These are phyloP conservation scores for Lepidurus packardi DNA, from an alignment of 1,140 invertebrate genomes.

Conservation along the genomic window DNA sequence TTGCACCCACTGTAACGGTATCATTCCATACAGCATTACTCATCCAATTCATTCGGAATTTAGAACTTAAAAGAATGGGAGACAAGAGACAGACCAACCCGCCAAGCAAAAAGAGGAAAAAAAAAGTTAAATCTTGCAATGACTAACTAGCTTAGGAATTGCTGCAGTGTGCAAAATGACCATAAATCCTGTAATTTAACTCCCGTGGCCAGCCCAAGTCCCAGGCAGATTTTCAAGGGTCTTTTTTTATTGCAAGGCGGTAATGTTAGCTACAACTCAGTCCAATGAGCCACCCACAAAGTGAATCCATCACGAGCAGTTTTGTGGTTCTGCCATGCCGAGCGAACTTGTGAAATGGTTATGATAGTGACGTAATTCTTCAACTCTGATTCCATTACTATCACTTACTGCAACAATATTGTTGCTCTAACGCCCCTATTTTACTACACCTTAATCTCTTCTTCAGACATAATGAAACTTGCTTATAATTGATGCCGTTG, in stretches of 20 bases:
- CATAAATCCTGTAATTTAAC: slow-evolving; percentile 22
- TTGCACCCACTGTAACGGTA: background rate
- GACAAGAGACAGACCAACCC: background rate
- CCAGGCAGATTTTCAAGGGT: background rate
- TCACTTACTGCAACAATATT: background rate
- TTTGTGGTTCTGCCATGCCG: slow-evolving; percentile 7
- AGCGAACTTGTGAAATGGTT: background rate
- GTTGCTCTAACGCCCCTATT: background rate
- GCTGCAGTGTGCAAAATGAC: background rate
- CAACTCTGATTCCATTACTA: background rate
- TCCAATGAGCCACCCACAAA: slow-evolving; percentile 2
- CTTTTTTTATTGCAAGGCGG: background rate
- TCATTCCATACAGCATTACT: background rate
- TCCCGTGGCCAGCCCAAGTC: background rate
- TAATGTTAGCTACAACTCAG: background rate
- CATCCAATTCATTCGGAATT: background rate
- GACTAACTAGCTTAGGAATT: slow-evolving; percentile 3
- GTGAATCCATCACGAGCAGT: background rate
- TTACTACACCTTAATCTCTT: background rate
- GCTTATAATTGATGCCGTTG: background rate
- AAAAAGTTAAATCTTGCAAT: background rate
- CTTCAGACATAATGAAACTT: background rate
- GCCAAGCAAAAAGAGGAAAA: background rate
- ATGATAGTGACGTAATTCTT: background rate
- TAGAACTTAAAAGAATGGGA: background rate